phyloP scores from a whole-genome alignment of 2,888 invertebrate genomes.

The Acutogordius australiensis region DNA sequence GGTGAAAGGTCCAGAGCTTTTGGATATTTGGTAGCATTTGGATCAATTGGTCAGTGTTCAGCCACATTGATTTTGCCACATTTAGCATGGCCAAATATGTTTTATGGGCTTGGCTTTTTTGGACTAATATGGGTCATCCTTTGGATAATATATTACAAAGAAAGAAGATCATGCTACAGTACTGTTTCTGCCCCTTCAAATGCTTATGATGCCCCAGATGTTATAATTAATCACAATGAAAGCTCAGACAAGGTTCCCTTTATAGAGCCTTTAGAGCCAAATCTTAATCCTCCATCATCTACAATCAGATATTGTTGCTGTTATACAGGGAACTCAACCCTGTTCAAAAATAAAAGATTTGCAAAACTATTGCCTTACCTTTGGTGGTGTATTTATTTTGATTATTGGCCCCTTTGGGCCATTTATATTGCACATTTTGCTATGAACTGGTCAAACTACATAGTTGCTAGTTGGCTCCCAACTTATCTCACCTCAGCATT shows the following conservation, averaged over 20 bases:
- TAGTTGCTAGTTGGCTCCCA: conserved; percentile 48
- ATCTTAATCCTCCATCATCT: background rate
- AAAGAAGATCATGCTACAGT: conserved; percentile 18
- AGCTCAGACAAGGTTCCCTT: background rate
- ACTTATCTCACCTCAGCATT: conserved; percentile 37
- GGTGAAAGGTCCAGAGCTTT: conserved; percentile 42
- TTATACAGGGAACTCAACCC: background rate
- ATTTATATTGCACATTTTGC: conserved; percentile 44
- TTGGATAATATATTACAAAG: conserved; percentile 36
- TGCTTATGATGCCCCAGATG: background rate
- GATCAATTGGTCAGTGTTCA: conserved; percentile 43
- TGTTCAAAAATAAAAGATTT: too few species aligned
- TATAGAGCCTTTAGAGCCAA: background rate
- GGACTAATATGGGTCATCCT: conserved; percentile 38
- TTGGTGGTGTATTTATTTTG: conserved; percentile 36
- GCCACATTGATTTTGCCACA: conserved; percentile 40
- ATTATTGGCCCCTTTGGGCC: conserved; percentile 40
- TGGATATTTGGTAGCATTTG: conserved; percentile 39
- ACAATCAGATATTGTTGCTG: background rate
- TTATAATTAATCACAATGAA: too few species aligned
- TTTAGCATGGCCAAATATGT: conserved; percentile 36
- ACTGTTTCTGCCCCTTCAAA: background rate
- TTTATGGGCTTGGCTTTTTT: conserved; percentile 37
- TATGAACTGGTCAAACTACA: conserved; percentile 50
- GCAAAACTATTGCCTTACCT: conserved; percentile 17